Conservation (phyloP, 2,888 invertebrate genomes). For the Drosophila mulleri region DNA sequence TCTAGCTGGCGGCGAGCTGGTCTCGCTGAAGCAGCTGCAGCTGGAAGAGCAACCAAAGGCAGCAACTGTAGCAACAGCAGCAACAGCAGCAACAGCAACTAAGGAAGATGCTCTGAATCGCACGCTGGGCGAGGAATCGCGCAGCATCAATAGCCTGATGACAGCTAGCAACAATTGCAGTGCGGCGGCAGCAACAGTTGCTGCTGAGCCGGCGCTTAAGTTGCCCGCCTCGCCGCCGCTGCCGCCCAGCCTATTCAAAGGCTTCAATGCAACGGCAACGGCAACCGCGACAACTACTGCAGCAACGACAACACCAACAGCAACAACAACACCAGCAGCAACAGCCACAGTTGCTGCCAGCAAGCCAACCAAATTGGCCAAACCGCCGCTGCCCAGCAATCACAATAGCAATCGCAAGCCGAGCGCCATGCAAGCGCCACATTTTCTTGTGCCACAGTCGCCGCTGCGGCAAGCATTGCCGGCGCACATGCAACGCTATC, state of each 20-base stretch:
- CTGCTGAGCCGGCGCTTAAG: constrained; percentile 54
- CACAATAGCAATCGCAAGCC: constrained; percentile 42
- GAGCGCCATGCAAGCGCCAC: constrained; percentile 12
- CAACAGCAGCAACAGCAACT: background rate
- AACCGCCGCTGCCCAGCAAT: constrained; percentile 27
- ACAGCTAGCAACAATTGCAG: constrained; percentile 22
- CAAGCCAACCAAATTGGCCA: constrained; percentile 11
- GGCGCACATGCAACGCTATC: constrained; percentile 71
- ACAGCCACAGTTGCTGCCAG: constrained; percentile 1
- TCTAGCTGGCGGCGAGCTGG: constrained; percentile 61
- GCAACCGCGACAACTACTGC: background rate
- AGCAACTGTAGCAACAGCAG: background rate
- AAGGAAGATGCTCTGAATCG: constrained; percentile 64
- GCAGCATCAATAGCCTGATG: constrained; percentile 73
- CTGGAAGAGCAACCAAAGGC: constrained; percentile 25
- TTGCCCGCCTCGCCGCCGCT: constrained; percentile 83
- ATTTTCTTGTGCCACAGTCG: constrained; percentile 17
- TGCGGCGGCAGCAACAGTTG: background rate
- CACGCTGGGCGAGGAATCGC: constrained; percentile 72
- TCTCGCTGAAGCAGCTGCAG: constrained; percentile 44
- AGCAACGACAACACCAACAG: background rate
- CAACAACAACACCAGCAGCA: background rate
- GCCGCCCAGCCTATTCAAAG: constrained; percentile 84
- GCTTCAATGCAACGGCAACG: constrained; percentile 28
- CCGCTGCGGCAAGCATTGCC: constrained; percentile 77